Base-by-base conservation (phyloP, 2,113 vertebrate genomes). In the Psittacus erithacus region DNA sequence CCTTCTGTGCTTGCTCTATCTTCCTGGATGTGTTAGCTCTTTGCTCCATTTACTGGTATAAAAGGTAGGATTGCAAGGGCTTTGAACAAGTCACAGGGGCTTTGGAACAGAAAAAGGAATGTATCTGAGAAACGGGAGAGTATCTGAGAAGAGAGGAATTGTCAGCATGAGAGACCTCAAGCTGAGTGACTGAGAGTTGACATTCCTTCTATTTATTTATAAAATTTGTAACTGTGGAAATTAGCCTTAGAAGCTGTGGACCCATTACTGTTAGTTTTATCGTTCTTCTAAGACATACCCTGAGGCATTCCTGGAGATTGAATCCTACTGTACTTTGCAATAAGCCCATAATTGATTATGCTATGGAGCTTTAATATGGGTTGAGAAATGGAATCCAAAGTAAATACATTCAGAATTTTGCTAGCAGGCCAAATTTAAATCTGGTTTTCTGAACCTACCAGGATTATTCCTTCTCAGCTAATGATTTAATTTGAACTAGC, bases 281-380 rank as follows among this genome's bases (percentile, higher is more conserved):
- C 97, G 10, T 97, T 91, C 96, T 98, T 98, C 97, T 98, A 97
- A 98, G 97, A 97, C 97, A 97, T 97, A 96, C 92, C 98, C 97
- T 10, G 83, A 97, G 97, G 98, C 97, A 94, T 75, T 97, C 92
- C 96, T 96, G 89, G 95, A 97, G 97, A 98, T 97, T 97, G 97
- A 97, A 98, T 97, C 96, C 97, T 96, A 97, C 97, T 98, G 97
- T 98, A 97, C 96, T 97, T 97, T 90, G 97, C 98, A 98, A 98
- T 98, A 98, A 98, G 97, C 97, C 95, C 95, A 88, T 97, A 98
- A 98, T 98, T 98, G 98, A 98, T 98, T 98, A 98, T 97, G 96
- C 97, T 97, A 98, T 78, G 97, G 98, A 98, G 97, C 97, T 98
- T 98, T 98, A 97, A 97, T 97, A 93, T 91, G 96, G 96, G 97